phyloP scores from a whole-genome alignment of 2,113 vertebrate species.

The Cavia aperea region DNA sequence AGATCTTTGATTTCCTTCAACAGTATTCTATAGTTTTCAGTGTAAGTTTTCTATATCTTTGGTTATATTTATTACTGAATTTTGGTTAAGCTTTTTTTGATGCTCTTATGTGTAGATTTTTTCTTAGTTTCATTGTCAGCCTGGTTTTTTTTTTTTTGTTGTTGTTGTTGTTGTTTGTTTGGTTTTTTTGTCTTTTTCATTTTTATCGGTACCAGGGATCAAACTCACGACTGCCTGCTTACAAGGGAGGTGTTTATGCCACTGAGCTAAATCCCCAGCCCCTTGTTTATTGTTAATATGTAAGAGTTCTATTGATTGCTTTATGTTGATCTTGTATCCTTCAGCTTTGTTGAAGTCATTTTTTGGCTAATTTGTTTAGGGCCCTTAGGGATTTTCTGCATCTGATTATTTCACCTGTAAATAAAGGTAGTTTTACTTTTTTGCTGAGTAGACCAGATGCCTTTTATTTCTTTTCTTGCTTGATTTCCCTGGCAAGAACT shows the following conservation, averaged over 20 bases:
- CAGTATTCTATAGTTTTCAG: not conserved
- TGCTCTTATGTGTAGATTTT: not conserved
- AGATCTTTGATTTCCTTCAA: not conserved
- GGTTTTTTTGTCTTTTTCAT: too few relatives aligned
- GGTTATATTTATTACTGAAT: constrained; percentile 1
- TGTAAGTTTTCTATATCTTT: not conserved
- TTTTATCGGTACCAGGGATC: too few relatives aligned
- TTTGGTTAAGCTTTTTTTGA: not conserved
- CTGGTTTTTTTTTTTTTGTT: too few relatives aligned
- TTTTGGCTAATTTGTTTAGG: not conserved
- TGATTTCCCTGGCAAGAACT: not conserved
- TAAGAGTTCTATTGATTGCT: not conserved
- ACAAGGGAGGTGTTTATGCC: too few relatives aligned
- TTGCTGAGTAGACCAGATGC: not conserved
- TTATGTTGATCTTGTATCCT: not conserved
- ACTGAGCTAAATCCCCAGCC: too few relatives aligned
- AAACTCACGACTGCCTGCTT: too few relatives aligned
- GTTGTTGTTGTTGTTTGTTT: too few relatives aligned
- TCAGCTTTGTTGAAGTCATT: not conserved
- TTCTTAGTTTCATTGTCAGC: not conserved
- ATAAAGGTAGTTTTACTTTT: not conserved
- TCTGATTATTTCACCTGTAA: not conserved
- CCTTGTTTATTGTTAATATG: not conserved
- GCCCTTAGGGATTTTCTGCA: not conserved
- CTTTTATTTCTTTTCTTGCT: not conserved